These are phyloP conservation scores for Diglossa cyanea DNA, from an alignment of 2,797 vertebrate genomes.

Conservation along the genomic window DNA sequence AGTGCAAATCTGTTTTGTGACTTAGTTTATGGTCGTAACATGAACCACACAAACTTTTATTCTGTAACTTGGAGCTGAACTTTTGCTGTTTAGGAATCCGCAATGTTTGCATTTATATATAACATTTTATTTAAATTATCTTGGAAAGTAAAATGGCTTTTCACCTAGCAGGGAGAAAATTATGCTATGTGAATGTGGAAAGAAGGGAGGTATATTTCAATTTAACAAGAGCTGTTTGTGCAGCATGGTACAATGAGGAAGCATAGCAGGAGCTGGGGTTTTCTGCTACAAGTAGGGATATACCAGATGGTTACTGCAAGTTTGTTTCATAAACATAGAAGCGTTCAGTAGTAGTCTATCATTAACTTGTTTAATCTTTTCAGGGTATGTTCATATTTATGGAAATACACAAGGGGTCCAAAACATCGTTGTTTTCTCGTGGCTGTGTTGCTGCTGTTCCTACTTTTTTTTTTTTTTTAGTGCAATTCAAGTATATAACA, in stretches of 20 bases:
- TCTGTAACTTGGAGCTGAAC: background rate
- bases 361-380: slow-evolving; percentile 1
- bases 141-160: background rate
- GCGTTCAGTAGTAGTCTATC: background rate
- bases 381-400: background rate
- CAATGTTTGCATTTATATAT: background rate
- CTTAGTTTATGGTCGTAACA: background rate
- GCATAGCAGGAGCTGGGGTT: background rate
- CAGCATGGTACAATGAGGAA: background rate
- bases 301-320: background rate
- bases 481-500: background rate
- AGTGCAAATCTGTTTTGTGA: background rate
- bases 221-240: background rate
- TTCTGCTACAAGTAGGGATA: background rate
- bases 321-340: background rate
- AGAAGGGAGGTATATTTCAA: background rate
- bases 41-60: background rate
- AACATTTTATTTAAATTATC: background rate
- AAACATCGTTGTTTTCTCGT: background rate
- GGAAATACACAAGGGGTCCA: background rate
- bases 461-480: background rate
- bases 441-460: background rate
- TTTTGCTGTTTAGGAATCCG: background rate
- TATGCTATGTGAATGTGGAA: background rate
- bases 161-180: background rate